Base-by-base conservation (phyloP, 2,797 vertebrate genomes). In the Sciaenops ocellatus region DNA sequence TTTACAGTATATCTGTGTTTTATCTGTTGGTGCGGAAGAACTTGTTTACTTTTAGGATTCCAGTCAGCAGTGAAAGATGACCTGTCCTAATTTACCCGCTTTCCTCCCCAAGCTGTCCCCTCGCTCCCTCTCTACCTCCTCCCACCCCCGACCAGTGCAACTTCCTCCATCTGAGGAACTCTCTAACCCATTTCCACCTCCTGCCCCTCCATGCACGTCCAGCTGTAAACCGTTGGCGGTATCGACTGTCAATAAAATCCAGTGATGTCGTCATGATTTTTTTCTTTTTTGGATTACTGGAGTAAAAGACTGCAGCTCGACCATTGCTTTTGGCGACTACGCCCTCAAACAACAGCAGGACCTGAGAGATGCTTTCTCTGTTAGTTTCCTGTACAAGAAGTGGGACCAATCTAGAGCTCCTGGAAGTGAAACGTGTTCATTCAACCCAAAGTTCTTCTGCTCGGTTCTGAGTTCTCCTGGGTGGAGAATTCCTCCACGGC, bases 1-100 rank as follows among this genome's bases (percentile, higher is more conserved):
- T 87, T 89, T 87, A 86, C 64, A 28, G 83, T 90, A 82, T 89
- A 91, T 93, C 92, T 94, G 90, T 5, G 65, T 90, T 94, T 92
- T 93, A 93, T 95, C 93, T 86, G 79, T 79, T 90, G 50, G 74
- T 92, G 89, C 79, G 86, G 90, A 91, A 92, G 90, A 86, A 74
- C 80, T 87, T 94, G 94, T 94, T 94, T 93, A 94, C 69, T 1
- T 92, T 90, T 74, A 73, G 81, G 89, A 94, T 91, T 93, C 92
- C 89, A 92, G 88, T 80, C 85, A 55, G 85, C 88, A 79, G 80
- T 93, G 91, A 94, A 85, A 91, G 88, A 94, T 91, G 93, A 88
- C 88, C 88, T 89, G 90, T 92, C 92, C 82, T 85, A 84, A 89
- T 90, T 87, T 92, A 90, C 89, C 90, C 86, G 59, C 85, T 89